phyloP scores from a whole-genome alignment of 2,113 vertebrate species.

The Ellobius talpinus region DNA sequence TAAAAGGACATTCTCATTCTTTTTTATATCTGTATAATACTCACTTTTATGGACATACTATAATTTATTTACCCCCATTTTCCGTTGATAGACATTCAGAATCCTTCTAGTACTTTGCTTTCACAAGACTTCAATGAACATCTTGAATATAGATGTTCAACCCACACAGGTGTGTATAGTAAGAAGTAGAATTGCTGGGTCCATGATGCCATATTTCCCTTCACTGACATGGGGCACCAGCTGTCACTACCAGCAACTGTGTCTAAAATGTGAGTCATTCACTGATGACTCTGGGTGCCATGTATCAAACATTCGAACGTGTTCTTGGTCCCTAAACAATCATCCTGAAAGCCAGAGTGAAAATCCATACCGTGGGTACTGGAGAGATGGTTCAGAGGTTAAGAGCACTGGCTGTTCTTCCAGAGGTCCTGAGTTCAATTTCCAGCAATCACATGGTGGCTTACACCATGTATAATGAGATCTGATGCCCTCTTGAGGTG shows the following conservation, averaged over 20 bases:
- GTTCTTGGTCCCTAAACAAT: not conserved
- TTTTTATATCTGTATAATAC: conserved; percentile 58
- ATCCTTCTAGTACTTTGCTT: conserved; percentile 24
- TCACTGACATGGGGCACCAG: not conserved
- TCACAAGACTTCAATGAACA: conserved; percentile 17
- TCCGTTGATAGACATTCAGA: not conserved
- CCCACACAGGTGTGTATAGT: not conserved
- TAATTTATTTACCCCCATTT: conserved; percentile 38
- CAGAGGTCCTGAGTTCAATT: no score
- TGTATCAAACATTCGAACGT: not conserved
- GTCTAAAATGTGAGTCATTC: not conserved
- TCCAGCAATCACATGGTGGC: no score
- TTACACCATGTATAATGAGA: no score
- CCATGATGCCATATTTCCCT: not conserved
- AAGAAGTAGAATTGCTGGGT: not conserved
- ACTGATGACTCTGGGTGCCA: not conserved
- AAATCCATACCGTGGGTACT: not conserved
- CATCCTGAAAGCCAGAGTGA: not conserved
- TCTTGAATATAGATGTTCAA: conserved; percentile 5
- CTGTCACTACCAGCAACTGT: not conserved
- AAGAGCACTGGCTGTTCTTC: no score
- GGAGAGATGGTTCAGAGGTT: no score
- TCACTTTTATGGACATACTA: not conserved
- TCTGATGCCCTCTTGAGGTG: no score
- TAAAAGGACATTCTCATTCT: conserved; percentile 43